These are phyloP conservation scores for Epinotia nisella DNA, from an alignment of 2,888 invertebrate genomes.

Conservation along the genomic window DNA sequence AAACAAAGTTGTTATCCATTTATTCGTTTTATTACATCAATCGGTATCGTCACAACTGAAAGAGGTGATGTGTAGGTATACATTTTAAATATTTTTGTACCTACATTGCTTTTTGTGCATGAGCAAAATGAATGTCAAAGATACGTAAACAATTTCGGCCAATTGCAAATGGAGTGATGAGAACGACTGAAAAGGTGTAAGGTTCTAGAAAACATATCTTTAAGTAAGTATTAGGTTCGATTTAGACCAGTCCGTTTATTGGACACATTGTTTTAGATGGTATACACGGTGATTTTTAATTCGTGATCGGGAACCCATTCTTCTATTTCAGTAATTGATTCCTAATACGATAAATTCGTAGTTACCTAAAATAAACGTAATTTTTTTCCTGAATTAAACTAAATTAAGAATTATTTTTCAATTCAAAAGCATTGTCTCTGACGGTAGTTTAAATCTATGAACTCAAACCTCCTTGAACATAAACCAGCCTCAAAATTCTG, in stretches of 20 bases:
- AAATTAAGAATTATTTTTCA: too few relatives aligned
- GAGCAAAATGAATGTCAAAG: background rate
- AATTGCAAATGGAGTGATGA: background rate
- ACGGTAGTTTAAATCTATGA: too few relatives aligned
- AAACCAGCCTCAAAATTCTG: too few relatives aligned
- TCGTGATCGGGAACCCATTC: too few relatives aligned
- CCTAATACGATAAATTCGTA: too few relatives aligned
- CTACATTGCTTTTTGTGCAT: background rate
- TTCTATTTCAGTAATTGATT: too few relatives aligned
- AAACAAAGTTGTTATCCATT: conserved; percentile 21
- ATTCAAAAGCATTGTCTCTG: too few relatives aligned
- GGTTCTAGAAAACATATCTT: background rate
- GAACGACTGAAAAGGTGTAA: background rate
- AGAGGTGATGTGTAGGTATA: background rate
- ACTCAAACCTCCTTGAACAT: too few relatives aligned
- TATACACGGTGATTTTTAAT: too few relatives aligned
- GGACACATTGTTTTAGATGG: background rate
- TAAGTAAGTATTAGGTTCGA: background rate
- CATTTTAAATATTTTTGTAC: background rate
- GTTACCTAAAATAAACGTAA: too few relatives aligned
- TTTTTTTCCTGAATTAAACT: too few relatives aligned
- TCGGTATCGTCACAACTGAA: background rate
- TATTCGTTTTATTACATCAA: conserved; percentile 28
- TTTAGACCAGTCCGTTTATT: background rate
- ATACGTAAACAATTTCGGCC: background rate